Evolutionary conservation across 2,797 vertebrate genomes (phyloP), one percentile per base, ranked within the genome.

Genomic region (Epinephelus coioides): DNA sequence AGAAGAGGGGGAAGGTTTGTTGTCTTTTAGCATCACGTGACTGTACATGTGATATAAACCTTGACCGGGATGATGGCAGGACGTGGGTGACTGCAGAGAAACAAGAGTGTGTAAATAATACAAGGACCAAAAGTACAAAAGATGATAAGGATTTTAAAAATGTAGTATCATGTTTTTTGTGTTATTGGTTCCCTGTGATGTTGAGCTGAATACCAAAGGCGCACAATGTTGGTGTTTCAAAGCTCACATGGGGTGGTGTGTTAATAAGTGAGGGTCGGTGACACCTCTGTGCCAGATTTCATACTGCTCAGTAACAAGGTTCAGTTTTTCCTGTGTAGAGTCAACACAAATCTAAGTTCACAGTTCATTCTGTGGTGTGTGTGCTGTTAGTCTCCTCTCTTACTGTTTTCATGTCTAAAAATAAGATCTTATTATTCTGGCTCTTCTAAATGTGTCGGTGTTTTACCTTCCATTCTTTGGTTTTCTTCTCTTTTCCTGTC

Each of bases 381-480:
- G 59, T 46, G 53, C 55, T 47, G 8, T 74, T 50, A 64, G 54
- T 72, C 56, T 73, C 60, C 11, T 63, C 2, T 84, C 64, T 69
- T 61, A 40, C 38, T 79, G 10, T 69, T 84, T 49, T 73, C 27
- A 18, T 81, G 69, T 88, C 81, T 87, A 44, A 63, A 79, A 78
- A 27, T 44, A 34, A n/a, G 43, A 43, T 79, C 54, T 80, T 67
- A 69, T 82, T 74, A 62, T 71, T 86, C 78, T 85, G 81, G 70
- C 75, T 89, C 63, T 86, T 61, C 86, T 83, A 61, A 86, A 79
- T 67, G 76, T 93, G 78, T 92, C 67, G 7, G 74, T 92, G 88
- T 93, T 93, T 91, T 91, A 91, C 84, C 80, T 86, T 88, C 89
- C 91, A 84, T 82, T 91, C 86, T 86, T 89, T 89, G 86, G 86